These are phyloP conservation scores for Brachionus koreanus DNA, from an alignment of 1,140 invertebrate genomes.

Conservation along the genomic window DNA sequence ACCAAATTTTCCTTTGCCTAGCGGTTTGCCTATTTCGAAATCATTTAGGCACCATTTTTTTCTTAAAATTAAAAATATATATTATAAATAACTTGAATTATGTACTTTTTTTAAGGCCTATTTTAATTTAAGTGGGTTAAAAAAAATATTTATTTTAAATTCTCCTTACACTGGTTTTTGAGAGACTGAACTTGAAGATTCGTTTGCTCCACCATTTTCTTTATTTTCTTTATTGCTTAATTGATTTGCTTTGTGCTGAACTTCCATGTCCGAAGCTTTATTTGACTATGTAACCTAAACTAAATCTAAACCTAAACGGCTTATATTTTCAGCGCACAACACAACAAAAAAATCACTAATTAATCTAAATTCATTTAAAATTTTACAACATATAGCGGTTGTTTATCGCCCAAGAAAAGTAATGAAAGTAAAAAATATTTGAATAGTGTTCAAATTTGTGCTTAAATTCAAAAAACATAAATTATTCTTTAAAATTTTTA, in stretches of 20 bases:
- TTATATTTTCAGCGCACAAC: background rate
- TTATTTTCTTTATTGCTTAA: conserved; percentile 11
- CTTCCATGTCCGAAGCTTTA: background rate
- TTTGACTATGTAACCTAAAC: background rate
- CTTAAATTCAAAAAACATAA: conserved; percentile 21
- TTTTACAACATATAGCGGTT: background rate
- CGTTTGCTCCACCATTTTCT: conserved; percentile 5
- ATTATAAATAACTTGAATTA: background rate
- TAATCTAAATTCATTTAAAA: background rate
- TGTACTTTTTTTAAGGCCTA: background rate
- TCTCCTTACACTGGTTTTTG: background rate
- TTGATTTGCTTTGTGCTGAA: conserved; percentile 26
- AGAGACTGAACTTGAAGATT: background rate
- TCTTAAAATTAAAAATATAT: background rate
- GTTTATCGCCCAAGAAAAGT: background rate
- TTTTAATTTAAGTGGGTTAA: background rate
- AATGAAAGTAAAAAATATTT: background rate
- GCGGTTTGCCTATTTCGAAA: conserved; percentile 86
- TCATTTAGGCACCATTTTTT: conserved; percentile 64
- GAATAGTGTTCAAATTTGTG: background rate
- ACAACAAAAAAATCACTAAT: background rate
- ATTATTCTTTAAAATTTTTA: conserved; percentile 27
- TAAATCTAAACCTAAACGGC: background rate
- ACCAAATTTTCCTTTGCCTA: conserved; percentile 97
- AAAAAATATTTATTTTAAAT: background rate